Base-by-base conservation (phyloP, 2,797 vertebrate genomes). In the Benthosema pterotum region DNA sequence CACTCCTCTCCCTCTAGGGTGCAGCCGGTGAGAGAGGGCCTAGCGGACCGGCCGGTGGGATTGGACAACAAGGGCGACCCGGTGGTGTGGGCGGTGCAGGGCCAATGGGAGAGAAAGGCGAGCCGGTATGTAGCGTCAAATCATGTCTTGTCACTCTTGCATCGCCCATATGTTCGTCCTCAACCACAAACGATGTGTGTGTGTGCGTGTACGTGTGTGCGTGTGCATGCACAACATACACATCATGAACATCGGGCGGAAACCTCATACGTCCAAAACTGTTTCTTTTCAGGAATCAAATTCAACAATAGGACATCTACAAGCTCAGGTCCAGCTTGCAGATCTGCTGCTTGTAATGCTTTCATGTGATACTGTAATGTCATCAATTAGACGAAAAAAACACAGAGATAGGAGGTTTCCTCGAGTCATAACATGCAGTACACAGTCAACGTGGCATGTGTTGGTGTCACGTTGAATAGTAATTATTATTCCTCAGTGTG, bases 51-150 rank as follows among this genome's bases (percentile, higher is more conserved):
- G 94, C 91, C 5, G 97, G 97, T n/a, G 91, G 92, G 45, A 98
- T 98, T 54, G 96, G 97, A 12, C 91, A 94, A 70, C 95, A 96
- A 0, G 97, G 97, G 11, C 94, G 93, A 13, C 71, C 91, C 0
- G 96, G 95, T 1, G 75, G 79, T 0, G 79, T 89, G 51, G 96
- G 97, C 1, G 89, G 94, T 16, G 72, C 90, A 2, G 96, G 97
- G 64, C 94, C 95, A 2, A 64, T 84, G 71, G 96, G 97, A 25
- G 96, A 98, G 88, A 98, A 96, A 80, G 97, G 97, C 65, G 92
- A 94, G 77, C 94, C 92, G 48, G 97, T 98, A 92, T 91, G 94
- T 71, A 52, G 58, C 72, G 15, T 19, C 70, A 51, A 71, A 42
- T 38, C 17, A 4, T 2, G 72, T 77, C 72, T 57, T 57, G 55